Conservation (phyloP, 2,888 invertebrate species). For the Cryptocephalus primarius region DNA sequence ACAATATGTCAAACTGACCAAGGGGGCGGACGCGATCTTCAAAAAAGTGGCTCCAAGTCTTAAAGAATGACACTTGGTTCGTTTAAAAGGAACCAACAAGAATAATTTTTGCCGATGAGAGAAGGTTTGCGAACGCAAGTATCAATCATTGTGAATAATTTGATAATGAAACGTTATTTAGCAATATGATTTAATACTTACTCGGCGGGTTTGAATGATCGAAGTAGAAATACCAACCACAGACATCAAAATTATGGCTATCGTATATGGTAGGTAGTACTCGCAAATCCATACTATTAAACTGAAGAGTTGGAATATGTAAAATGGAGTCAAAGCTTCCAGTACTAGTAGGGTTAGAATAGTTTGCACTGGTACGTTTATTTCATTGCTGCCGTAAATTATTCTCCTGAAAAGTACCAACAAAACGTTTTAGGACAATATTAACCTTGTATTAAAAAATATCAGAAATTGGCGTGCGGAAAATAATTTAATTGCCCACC, state of each 20-base stretch:
- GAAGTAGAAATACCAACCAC: conserved; percentile 72
- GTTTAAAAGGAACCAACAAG: too few species aligned
- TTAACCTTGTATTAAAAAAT: too few species aligned
- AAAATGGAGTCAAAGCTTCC: conserved; percentile 90
- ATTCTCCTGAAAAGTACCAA: conserved; percentile 45
- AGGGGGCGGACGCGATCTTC: too few species aligned
- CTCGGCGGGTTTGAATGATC: conserved; percentile 74
- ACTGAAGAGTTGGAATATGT: conserved; percentile 90
- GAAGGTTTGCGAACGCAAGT: too few species aligned
- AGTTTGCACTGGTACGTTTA: conserved; percentile 67
- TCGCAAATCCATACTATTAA: conserved; percentile 81
- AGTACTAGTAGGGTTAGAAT: conserved; percentile 60
- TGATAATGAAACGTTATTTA: too few species aligned
- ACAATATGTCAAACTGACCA: too few species aligned
- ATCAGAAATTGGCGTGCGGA: too few species aligned
- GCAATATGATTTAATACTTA: conserved; percentile 27
- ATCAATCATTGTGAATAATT: too few species aligned
- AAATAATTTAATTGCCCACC: conserved; percentile 36
- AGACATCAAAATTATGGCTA: conserved; percentile 77
- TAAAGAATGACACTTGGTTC: too few species aligned
- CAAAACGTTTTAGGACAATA: too few species aligned
- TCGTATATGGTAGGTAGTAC: conserved; percentile 78
- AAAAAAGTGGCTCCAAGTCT: too few species aligned
- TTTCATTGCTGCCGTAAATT: conserved; percentile 76
- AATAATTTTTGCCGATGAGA: too few species aligned